Evolutionary conservation across 1,140 invertebrate species (phyloP), one percentile per base, ranked within the genome.

Genomic region (Thaumatotibia leucotreta): DNA sequence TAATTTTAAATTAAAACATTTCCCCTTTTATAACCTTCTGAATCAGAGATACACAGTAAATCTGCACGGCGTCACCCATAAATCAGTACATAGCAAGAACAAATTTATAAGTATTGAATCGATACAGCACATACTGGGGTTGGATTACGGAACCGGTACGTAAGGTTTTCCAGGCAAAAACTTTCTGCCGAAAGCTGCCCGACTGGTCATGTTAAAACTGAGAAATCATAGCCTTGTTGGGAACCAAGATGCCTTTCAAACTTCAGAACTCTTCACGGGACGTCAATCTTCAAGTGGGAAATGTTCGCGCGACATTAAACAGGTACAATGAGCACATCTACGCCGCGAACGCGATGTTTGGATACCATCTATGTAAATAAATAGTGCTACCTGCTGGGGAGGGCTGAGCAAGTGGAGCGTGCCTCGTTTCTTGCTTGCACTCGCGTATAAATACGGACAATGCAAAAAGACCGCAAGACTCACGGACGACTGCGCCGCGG

Each of bases 191-290:
- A 85, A 85, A 83, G 76, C 79, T 68, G 73, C 67, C 72, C 54
- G 72, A 86, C 83, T 71, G 81, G 86, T 86, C 68, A 74, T 81
- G 76, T 70, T 80, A 76, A 87, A 87, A 74, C 76, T 79, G 78
- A 80, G 80, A 81, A 85, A 83, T 81, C 81, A 64, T 52, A 67
- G 65, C 80, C 80, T 74, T 86, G 17, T 79, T 74, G 52, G 77
- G 80, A 73, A 73, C 69, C 64, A 66, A 68, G 67, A 72, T 23
- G 35, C 14, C 62, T 27, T 29, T 58, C 52, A 58, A 58, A 29
- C 52, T 58, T 14, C 52, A 27, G 52, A 58, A 58, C 52, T 24
- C 52, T 27, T 58, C 24, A 54, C 11, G 22, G 50, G 50, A 27
- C 50, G 22, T 54, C 22, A 58, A 58, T 58, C 52, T 27, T 58